Percentiles rank a stretch among this genome's conserved stretches.
These are phyloP conservation scores for Hippoglossus stenolepis DNA, from an alignment of 2,113 vertebrate species.

Conservation along the genomic window DNA sequence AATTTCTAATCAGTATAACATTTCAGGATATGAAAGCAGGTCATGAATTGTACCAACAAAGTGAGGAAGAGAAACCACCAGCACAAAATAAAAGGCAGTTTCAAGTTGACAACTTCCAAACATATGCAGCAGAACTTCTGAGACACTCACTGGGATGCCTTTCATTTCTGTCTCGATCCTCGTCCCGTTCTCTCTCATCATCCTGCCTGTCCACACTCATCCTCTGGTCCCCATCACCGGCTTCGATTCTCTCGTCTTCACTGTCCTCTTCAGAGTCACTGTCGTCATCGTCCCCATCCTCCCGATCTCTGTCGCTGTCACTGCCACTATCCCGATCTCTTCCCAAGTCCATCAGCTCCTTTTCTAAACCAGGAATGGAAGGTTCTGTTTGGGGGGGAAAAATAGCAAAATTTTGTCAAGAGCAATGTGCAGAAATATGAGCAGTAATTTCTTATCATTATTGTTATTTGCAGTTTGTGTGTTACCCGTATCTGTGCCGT, in stretches of 20 bases:
- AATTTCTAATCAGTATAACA: not conserved
- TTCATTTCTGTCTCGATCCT: constrained; percentile 58
- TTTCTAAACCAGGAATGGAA: constrained; percentile 69
- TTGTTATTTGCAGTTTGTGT: not conserved
- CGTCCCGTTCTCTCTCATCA: constrained; percentile 67
- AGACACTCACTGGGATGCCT: constrained; percentile 64
- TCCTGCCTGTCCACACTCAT: constrained; percentile 61
- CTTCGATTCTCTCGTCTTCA: constrained; percentile 86
- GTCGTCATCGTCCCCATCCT: constrained; percentile 84
- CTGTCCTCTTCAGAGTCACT: constrained; percentile 91
- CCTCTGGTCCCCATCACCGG: constrained; percentile 62
- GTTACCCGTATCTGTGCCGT: constrained; percentile 86
- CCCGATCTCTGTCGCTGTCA: constrained; percentile 89
- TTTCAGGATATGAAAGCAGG: not conserved
- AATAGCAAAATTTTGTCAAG: not conserved
- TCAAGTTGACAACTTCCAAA: not conserved
- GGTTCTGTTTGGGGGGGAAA: constrained; percentile 50
- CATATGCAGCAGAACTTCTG: not conserved
- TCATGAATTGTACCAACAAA: not conserved
- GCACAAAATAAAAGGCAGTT: not conserved
- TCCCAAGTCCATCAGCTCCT: constrained; percentile 83
- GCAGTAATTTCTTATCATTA: not conserved
- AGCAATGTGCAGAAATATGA: not conserved
- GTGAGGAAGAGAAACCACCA: not conserved
- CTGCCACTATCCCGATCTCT: constrained; percentile 89